These are phyloP conservation scores for Junonia oenone DNA, from an alignment of 2,888 invertebrate genomes.

Conservation along the genomic window DNA sequence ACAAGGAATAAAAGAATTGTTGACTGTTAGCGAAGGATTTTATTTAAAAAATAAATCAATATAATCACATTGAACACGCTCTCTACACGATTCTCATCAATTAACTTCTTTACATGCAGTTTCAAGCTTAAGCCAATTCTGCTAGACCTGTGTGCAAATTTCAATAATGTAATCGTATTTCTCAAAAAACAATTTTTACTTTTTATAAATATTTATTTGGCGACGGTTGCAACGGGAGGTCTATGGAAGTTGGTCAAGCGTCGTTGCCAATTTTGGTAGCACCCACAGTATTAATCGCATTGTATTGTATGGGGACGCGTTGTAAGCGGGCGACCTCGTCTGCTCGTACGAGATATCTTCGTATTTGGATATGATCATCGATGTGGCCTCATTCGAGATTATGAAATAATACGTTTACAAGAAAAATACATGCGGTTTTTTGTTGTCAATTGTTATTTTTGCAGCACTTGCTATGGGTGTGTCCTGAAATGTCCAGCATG, in stretches of 20 bases:
- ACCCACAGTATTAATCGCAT: conserved; percentile 58
- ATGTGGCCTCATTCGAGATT: conserved; percentile 30
- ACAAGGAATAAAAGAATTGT: too few relatives aligned
- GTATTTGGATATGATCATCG: conserved; percentile 56
- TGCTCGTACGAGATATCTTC: conserved; percentile 39
- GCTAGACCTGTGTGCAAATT: background rate
- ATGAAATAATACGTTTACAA: conserved; percentile 19
- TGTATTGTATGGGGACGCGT: conserved; percentile 42
- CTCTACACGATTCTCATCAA: too few relatives aligned
- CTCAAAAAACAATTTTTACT: background rate
- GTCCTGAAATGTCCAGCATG: too few relatives aligned
- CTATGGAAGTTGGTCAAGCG: conserved; percentile 13
- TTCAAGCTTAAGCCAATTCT: conserved; percentile 4
- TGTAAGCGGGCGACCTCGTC: conserved; percentile 52
- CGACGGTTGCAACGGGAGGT: background rate
- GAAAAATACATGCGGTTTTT: conserved; percentile 3
- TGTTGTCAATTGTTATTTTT: background rate
- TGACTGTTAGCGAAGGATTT: too few relatives aligned
- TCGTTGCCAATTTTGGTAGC: conserved; percentile 63
- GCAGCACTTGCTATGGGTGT: too few relatives aligned
- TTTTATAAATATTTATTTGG: background rate
- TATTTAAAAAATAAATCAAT: too few relatives aligned
- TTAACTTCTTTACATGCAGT: background rate
- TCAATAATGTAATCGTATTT: conserved; percentile 5
- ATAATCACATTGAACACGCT: too few relatives aligned